phyloP scores from a whole-genome alignment of 1,140 invertebrate species.

The Papilio helenus region DNA sequence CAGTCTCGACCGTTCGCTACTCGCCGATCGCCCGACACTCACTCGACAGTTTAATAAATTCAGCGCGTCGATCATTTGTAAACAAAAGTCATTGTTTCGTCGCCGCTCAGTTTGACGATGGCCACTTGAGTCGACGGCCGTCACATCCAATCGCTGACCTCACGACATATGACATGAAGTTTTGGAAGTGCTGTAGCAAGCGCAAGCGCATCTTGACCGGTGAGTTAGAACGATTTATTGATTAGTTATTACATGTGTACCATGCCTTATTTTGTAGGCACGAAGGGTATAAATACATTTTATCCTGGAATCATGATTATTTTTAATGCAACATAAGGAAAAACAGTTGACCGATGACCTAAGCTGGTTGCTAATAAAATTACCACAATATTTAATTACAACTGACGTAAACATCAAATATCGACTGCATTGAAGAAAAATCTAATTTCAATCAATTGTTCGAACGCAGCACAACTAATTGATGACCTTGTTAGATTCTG shows the following conservation, averaged over 20 bases:
- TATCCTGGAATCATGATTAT: neutral
- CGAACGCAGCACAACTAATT: slow-evolving; percentile 11
- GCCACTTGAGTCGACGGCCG: slow-evolving; percentile 65
- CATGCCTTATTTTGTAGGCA: neutral
- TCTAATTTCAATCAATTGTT: slow-evolving; percentile 1
- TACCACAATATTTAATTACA: neutral
- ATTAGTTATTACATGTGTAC: neutral
- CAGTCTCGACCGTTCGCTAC: slow-evolving; percentile 54
- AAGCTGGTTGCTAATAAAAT: neutral
- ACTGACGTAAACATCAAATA: neutral
- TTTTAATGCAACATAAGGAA: neutral
- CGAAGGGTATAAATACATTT: neutral
- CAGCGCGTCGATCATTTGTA: slow-evolving; percentile 72
- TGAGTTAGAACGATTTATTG: slow-evolving; percentile 42
- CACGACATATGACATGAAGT: slow-evolving; percentile 64
- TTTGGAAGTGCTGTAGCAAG: slow-evolving; percentile 73
- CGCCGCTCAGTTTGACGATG: slow-evolving; percentile 72
- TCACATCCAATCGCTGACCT: slow-evolving; percentile 60
- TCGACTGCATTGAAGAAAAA: neutral
- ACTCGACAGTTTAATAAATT: slow-evolving; percentile 72
- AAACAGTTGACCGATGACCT: neutral
- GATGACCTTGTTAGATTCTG: neutral
- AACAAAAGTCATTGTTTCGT: slow-evolving; percentile 82
- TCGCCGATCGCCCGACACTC: slow-evolving; percentile 53
- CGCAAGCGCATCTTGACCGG: slow-evolving; percentile 53